Evolutionary conservation across 2,888 invertebrate species (phyloP).

Genomic region (Pharmacophagus antenor): DNA sequence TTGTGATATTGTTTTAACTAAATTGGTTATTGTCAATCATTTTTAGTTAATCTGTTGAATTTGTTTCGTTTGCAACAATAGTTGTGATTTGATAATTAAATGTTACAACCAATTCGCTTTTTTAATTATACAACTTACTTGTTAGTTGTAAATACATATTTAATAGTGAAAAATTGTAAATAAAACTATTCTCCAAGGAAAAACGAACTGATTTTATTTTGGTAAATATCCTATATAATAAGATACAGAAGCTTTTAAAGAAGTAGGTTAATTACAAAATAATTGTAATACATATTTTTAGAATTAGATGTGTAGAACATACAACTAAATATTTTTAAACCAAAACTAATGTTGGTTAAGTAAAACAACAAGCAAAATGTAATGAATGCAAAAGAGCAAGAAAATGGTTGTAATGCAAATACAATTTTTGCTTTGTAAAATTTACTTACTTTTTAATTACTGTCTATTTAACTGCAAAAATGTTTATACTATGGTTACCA

Average conservation of each 20-base stretch:
- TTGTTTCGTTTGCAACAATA: conserved; percentile 43
- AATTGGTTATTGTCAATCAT: conserved; percentile 25
- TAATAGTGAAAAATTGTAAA: conserved; percentile 69
- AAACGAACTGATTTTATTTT: conserved; percentile 53
- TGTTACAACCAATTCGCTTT: conserved; percentile 44
- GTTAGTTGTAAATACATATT: conserved; percentile 65
- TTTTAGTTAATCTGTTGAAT: conserved; percentile 31
- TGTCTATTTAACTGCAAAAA: no score
- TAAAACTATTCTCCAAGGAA: conserved; percentile 73
- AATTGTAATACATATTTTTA: neutral
- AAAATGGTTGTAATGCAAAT: no score
- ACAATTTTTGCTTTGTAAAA: no score
- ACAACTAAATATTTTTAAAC: conserved; percentile 7
- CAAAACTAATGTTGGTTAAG: conserved; percentile 6
- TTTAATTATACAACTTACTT: conserved; percentile 50
- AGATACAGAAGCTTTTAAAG: conserved; percentile 28
- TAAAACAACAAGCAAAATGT: no score
- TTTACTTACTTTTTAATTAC: no score
- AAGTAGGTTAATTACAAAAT: conserved; percentile 29
- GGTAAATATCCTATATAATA: conserved; percentile 52
- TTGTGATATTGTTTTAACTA: conserved; percentile 48
- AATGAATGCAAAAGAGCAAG: no score
- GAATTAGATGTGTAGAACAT: conserved; percentile 1
- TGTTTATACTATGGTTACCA: no score
- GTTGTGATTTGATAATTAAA: conserved; percentile 39